phyloP scores from a whole-genome alignment of 2,113 vertebrate genomes.

The Cygnus atratus region DNA sequence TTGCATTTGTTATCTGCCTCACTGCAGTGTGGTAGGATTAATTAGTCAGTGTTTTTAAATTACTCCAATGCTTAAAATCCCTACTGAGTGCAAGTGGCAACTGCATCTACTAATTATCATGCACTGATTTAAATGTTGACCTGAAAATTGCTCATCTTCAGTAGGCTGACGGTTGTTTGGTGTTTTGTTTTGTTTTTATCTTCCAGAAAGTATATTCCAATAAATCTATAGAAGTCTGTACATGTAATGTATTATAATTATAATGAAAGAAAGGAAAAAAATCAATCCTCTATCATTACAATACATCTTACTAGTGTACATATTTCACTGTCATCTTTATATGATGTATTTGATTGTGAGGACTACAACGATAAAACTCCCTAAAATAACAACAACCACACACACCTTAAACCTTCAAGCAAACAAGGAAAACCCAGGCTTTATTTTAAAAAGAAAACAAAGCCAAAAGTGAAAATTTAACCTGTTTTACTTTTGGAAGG shows the following conservation, averaged over 20 bases:
- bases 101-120: background rate
- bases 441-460: background rate
- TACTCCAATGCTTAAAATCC: background rate
- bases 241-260: background rate
- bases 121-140: background rate
- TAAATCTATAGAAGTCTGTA: background rate
- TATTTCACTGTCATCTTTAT: background rate
- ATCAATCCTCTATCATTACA: background rate
- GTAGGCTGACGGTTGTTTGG: background rate
- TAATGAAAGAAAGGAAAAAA: background rate
- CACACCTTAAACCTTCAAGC: background rate
- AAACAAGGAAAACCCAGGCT: background rate
- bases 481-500: background rate
- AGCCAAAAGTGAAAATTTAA: background rate
- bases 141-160: background rate
- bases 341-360: background rate
- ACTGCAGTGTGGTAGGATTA: background rate
- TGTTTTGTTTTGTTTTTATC: background rate
- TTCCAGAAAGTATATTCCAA: background rate
- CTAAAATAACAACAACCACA: background rate
- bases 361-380: background rate
- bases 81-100: background rate
- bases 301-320: background rate
- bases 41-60: constrained; percentile 10
- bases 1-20: background rate